Base-by-base conservation (phyloP, 2,797 vertebrate species). In the Lepilemur ruficaudatus region DNA sequence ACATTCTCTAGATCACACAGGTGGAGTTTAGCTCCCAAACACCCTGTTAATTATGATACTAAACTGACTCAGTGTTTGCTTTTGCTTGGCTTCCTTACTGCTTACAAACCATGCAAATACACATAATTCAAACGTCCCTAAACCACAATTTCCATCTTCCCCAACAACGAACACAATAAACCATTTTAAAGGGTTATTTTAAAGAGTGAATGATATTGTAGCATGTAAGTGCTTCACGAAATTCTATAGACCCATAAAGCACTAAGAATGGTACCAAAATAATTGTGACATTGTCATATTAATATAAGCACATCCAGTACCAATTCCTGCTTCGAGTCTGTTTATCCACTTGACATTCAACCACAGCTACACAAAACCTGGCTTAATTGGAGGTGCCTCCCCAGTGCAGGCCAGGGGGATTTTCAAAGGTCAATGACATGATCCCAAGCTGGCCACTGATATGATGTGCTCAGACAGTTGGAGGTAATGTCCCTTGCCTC, bases 311-410 rank as follows among this genome's bases (percentile, higher is more conserved):
- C 38, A 38, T 52, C 14, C 20, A 59, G 25, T 3, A 13, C 83
- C 55, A 23, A 0, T 67, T 81, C 20, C 70, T 59, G n/a, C 59
- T 92, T 35, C 28, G 46, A 52, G 78, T 43, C 20, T 94, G n/a
- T 80, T 94, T 93, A 81, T 94, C 63, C 80, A 76, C 94, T 94
- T 97, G 93, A 97, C 91, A 89, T 97, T 94, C 91, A 95, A 17
- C 59, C 10, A 43, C 5, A 75, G 85, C 76, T 22, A 69, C 65
- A 78, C 35, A 84, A 63, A 89, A 90, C 43, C 63, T 61, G 76
- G 48, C 87, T 94, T 97, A 90, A 92, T 57, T 96, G 87, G 89
- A 90, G 87, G 80, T 87, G 82, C 17, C 81, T 75, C n/a, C 72
- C 57, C 67, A 32, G 67, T 48, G 4, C n/a, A 82, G 76, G 30